phyloP scores from a whole-genome alignment of 2,888 invertebrate genomes.

The Spilosoma lubricipeda region DNA sequence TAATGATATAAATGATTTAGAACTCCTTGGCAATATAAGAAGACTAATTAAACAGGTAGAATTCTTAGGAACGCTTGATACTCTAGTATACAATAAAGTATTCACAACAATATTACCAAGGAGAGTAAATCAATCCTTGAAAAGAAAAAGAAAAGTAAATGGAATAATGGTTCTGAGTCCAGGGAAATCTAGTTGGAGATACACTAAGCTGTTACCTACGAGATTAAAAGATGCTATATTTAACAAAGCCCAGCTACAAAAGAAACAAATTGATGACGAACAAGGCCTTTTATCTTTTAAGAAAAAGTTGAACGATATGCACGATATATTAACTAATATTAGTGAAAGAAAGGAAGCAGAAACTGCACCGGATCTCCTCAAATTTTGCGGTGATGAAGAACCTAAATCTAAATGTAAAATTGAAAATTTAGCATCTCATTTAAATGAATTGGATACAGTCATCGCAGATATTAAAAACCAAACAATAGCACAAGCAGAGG shows the following conservation, averaged over 20 bases:
- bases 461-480: slow-evolving; percentile 67
- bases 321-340: slow-evolving; percentile 66
- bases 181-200: slow-evolving; percentile 71
- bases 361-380: slow-evolving; percentile 28
- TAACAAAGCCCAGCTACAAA: slow-evolving; percentile 73
- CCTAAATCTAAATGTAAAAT: slow-evolving; percentile 53
- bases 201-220: slow-evolving; percentile 69
- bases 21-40: slow-evolving; percentile 84
- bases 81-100: slow-evolving; percentile 79
- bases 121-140: slow-evolving; percentile 66
- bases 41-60: slow-evolving; percentile 86
- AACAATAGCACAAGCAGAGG: slow-evolving; percentile 61
- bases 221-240: slow-evolving; percentile 76
- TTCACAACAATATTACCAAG: slow-evolving; percentile 73
- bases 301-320: slow-evolving; percentile 72
- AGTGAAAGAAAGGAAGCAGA: slow-evolving; percentile 46
- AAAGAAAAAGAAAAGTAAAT: slow-evolving; percentile 72
- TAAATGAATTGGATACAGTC: slow-evolving; percentile 69
- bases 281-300: slow-evolving; percentile 66
- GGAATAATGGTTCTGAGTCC: slow-evolving; percentile 70
- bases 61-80: slow-evolving; percentile 82
- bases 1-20: slow-evolving; percentile 86
- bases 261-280: slow-evolving; percentile 73
- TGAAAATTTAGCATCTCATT: slow-evolving; percentile 68
- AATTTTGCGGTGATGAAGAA: slow-evolving; percentile 22